Evolutionary conservation across 2,113 vertebrate species (phyloP), one percentile per base, ranked within the genome.

Genomic region (Anser cygnoides): DNA sequence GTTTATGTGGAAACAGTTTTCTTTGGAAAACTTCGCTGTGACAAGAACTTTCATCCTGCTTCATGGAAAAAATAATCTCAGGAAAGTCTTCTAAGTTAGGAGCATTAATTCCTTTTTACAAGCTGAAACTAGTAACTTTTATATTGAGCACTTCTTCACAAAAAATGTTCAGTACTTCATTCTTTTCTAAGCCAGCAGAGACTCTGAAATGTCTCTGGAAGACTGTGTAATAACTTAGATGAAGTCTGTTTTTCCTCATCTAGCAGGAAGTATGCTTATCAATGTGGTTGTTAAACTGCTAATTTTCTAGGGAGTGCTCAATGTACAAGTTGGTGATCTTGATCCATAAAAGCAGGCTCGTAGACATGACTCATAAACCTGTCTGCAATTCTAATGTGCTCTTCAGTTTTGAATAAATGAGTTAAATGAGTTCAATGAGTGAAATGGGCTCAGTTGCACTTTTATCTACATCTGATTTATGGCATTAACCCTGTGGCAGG

Each of bases 181-280:
- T 93, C 71, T 93, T 95, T 76, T 58, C 71, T 83, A 58, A 77
- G 31, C 9, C 7, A 25, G 8, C 22, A 37, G 58, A 63, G 17
- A n/a, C 25, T 62, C 18, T 84, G 63, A 75, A 78, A 82, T 6
- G 7, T 25, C 17, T 93, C 39, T 74, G 71, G n/a, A 93, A 94
- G 88, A 62, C 33, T 4, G 0, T 19, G 16, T 23, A 54, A 66
- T 70, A 65, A 73, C 83, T 90, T 90, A 97, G 67, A 67, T 54
- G 50, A 84, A 83, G 5, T 62, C 82, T 95, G 63, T 73, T 90
- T 95, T 94, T 68, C 83, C 44, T 86, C 39, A 85, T 93, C 33
- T 43, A 87, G 43, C 66, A 93, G 93, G 87, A 95, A 89, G 58
- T 66, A 54, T 86, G 90, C 59, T 94, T 97, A 94, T 96, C 92